phyloP scores from a whole-genome alignment of 2,888 invertebrate species.

The Phortica okadai region DNA sequence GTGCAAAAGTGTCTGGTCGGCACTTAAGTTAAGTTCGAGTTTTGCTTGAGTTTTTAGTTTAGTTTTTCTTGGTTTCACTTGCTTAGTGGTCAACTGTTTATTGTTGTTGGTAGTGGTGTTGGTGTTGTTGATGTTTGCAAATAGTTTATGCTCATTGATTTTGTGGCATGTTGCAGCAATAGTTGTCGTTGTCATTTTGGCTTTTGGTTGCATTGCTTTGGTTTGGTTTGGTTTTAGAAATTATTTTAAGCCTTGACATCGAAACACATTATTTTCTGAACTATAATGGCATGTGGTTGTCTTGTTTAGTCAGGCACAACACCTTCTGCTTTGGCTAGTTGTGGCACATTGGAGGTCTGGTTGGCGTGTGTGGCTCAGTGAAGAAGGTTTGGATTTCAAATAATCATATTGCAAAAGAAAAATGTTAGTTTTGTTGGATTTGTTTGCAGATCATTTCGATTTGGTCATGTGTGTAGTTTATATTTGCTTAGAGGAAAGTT shows the following conservation, averaged over 20 bases:
- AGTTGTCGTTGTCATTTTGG: slow-evolving; percentile 18
- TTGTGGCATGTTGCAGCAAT: slow-evolving; percentile 59
- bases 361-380: no score
- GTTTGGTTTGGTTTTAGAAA: slow-evolving; percentile 24
- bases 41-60: not conserved
- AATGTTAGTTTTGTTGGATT: no score
- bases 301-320: not conserved
- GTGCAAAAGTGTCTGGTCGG: not conserved
- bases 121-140: slow-evolving; percentile 46
- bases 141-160: slow-evolving; percentile 65
- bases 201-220: not conserved
- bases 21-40: slow-evolving; percentile 8
- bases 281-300: not conserved
- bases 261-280: slow-evolving; percentile 39
- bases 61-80: slow-evolving; percentile 17
- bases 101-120: not conserved
- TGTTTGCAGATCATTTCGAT: no score
- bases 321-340: not conserved
- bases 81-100: not conserved
- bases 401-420: no score
- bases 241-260: slow-evolving; percentile 51
- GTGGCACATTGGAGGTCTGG: slow-evolving; percentile 5
- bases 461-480: no score
- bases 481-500: no score
- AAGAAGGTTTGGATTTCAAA: no score